These are phyloP conservation scores for Glandiceps talaboti DNA, from an alignment of 53 echinoderm and acorn worm genomes.

Conservation along the genomic window DNA sequence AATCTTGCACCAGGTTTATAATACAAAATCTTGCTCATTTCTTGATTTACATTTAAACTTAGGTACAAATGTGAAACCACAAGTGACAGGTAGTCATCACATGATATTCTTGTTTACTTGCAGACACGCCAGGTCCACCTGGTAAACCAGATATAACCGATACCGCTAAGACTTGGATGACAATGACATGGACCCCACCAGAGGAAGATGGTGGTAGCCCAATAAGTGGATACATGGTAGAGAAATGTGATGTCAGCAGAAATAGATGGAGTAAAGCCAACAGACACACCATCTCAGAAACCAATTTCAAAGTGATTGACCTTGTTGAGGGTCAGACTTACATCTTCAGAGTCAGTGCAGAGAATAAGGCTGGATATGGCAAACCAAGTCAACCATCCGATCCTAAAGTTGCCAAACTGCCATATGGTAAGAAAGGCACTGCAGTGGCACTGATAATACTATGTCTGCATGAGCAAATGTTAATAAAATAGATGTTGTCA, in stretches of 20 bases:
- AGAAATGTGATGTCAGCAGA: constrained; percentile 71
- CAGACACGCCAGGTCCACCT: constrained; percentile 68
- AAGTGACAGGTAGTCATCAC: too few species aligned
- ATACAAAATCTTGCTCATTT: too few species aligned
- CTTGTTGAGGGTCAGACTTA: constrained; percentile 70
- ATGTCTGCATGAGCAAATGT: too few species aligned
- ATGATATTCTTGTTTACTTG: too few species aligned
- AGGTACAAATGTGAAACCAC: too few species aligned
- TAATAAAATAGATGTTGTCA: too few species aligned
- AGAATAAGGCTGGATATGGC: constrained; percentile 72
- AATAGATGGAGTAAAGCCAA: constrained; percentile 63
- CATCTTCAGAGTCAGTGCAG: constrained; percentile 76
- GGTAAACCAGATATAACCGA: constrained; percentile 72
- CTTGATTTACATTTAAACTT: too few species aligned
- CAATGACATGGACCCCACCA: constrained; percentile 72
- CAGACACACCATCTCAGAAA: constrained; percentile 27
- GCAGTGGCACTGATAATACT: too few species aligned
- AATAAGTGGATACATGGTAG: constrained; percentile 76
- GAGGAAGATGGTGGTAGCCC: constrained; percentile 70
- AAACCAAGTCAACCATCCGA: constrained; percentile 70
- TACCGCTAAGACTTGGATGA: constrained; percentile 52
- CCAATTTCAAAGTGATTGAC: constrained; percentile 41
- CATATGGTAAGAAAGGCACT: background rate
- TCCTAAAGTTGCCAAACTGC: constrained; percentile 2
- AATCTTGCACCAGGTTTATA: too few species aligned